These are phyloP conservation scores for Odontothrips loti DNA, from an alignment of 2,888 invertebrate species.

Conservation along the genomic window DNA sequence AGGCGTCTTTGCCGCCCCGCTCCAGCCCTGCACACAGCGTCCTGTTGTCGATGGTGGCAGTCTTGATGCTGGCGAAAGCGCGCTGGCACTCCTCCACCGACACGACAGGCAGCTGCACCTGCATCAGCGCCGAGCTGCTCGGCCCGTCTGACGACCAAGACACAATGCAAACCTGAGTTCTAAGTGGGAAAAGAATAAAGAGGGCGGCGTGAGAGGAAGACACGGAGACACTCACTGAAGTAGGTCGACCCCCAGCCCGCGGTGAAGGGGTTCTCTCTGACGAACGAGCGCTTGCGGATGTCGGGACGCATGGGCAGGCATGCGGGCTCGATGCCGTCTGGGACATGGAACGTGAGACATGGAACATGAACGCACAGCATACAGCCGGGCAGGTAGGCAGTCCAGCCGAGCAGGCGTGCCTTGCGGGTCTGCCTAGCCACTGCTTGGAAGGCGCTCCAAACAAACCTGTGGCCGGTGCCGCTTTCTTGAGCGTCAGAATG, in stretches of 20 bases:
- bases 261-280: slow-evolving; percentile 60
- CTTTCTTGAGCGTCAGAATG: slow-evolving; percentile 58
- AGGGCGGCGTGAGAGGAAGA: too few relatives aligned
- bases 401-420: not conserved
- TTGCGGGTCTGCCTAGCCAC: not conserved
- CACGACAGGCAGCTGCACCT: slow-evolving; percentile 67
- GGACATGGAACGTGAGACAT: slow-evolving; percentile 44
- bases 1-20: slow-evolving; percentile 65
- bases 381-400: slow-evolving; percentile 3
- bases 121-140: slow-evolving; percentile 59
- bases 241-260: slow-evolving; percentile 78
- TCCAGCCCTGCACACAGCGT: slow-evolving; percentile 64
- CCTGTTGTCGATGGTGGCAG: slow-evolving; percentile 57
- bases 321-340: slow-evolving; percentile 66
- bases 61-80: slow-evolving; percentile 54
- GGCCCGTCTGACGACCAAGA: slow-evolving; percentile 57
- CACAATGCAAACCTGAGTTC: too few relatives aligned
- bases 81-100: slow-evolving; percentile 56
- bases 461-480: slow-evolving; percentile 56
- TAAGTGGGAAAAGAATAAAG: too few relatives aligned
- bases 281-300: slow-evolving; percentile 54
- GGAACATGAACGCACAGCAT: too few relatives aligned
- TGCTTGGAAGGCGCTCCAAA: too few relatives aligned
- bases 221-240: slow-evolving; percentile 58
- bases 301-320: slow-evolving; percentile 64